Evolutionary conservation across 2,888 invertebrate species (phyloP).

Genomic region (Pristionchus exspectatus): DNA sequence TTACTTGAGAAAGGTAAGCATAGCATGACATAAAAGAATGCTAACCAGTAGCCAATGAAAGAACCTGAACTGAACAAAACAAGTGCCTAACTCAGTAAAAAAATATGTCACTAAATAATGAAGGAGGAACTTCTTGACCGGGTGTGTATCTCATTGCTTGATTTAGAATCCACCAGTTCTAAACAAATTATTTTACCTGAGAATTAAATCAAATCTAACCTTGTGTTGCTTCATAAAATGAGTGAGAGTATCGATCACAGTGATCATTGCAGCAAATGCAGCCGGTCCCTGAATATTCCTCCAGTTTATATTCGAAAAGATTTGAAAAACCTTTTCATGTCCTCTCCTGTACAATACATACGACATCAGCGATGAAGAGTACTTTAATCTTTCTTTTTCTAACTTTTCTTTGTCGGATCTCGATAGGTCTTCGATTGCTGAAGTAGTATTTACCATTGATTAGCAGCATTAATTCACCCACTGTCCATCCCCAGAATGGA

Average conservation of each 20-base stretch:
- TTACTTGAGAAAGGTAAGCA: not conserved
- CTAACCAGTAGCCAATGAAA: not conserved
- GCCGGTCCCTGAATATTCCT: not conserved
- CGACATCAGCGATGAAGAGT: not conserved
- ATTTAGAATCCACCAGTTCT: not conserved
- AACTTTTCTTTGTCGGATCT: not conserved
- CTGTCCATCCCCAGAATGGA: not conserved
- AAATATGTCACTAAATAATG: not conserved
- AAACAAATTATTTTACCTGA: not conserved
- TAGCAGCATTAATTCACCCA: too few relatives aligned
- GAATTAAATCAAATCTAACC: not conserved
- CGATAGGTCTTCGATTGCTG: constrained; percentile 19
- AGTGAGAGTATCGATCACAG: not conserved
- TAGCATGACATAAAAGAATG: not conserved
- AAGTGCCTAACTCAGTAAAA: not conserved
- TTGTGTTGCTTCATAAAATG: constrained; percentile 27
- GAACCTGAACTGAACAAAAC: not conserved
- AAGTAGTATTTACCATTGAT: not conserved
- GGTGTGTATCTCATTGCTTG: not conserved
- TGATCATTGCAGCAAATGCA: not conserved
- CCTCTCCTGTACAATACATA: not conserved
- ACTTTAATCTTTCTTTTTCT: not conserved
- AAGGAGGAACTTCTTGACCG: not conserved
- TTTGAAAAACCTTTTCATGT: not conserved
- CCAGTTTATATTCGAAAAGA: not conserved